A percentile compares a stretch with the other conserved stretches of the same genome.
Conservation (phyloP, 2,113 vertebrate species). For the Albula goreensis region DNA sequence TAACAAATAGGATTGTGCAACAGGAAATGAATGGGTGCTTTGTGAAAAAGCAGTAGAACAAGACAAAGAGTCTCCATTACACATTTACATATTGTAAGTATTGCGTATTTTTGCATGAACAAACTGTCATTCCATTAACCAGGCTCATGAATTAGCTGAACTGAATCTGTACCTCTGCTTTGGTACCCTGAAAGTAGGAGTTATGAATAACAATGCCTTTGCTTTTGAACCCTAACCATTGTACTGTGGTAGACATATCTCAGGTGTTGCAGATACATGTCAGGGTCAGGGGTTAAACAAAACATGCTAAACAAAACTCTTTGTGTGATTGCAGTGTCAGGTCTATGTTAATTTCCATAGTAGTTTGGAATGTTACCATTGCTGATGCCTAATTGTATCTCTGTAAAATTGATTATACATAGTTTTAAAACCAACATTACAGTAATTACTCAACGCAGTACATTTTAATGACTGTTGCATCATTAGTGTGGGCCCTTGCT, state of each 20-base stretch:
- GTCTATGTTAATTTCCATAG: too few species aligned
- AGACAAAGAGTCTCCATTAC: not conserved
- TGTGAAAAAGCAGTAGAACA: not conserved
- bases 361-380: too few species aligned
- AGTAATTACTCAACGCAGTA: too few species aligned
- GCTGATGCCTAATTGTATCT: too few species aligned
- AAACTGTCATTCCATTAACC: not conserved
- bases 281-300: not conserved
- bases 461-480: too few species aligned
- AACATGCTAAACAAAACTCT: not conserved
- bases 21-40: not conserved
- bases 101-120: not conserved
- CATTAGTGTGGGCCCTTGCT: too few species aligned
- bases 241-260: not conserved
- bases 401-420: too few species aligned
- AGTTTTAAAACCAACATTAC: too few species aligned
- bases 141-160: not conserved
- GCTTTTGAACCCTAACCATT: not conserved
- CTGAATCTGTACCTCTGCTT: not conserved
- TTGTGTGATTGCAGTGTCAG: too few species aligned
- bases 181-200: not conserved
- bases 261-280: not conserved
- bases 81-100: not conserved
- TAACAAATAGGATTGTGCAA: not conserved
- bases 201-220: not conserved